Evolutionary conservation across 2,797 vertebrate species (phyloP), one percentile per base, ranked within the genome.

Genomic region (Anabacerthia variegaticeps): DNA sequence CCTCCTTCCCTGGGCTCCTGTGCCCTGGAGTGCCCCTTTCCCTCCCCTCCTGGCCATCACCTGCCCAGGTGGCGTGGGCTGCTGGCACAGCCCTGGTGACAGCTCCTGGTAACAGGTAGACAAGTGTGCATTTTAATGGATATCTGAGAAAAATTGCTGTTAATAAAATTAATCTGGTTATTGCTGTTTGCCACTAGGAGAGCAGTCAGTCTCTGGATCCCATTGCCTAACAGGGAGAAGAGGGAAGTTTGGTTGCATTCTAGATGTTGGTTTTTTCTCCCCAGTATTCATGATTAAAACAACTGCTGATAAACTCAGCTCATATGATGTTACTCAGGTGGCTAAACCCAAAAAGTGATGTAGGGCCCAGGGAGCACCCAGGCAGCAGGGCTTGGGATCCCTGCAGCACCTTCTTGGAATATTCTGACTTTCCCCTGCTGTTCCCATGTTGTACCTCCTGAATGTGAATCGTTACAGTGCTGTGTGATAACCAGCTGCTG

Each of bases 251-350:
- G 26, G 16, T 55, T 43, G 14, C 28, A 10, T 36, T 36, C 51
- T 34, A 18, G 36, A 11, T 3, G 1, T 9, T 15, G 23, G 4
- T 9, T n/a, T 15, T 12, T 4, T 3, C 16, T 41, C 7, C 6
- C 9, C 22, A 12, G 1, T 37, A 18, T 56, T 65, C 5, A 4
- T 5, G 15, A 12, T 32, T 46, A 14, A 10, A 51, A 17, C 26
- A 58, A 0, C 18, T 30, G 3, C 37, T 59, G 49, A 6, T 11
- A 21, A 72, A 27, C 41, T 37, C n/a, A 17, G 6, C 13, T 23
- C 6, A 2, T 4, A 4, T 6, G 46, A 16, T 22, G 12, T 3
- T 5, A 21, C 54, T 28, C 2, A 1, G 1, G 12, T 19, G 46
- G 24, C 36, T 52, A 7, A 84, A 11, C 44, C 48, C n/a, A 8